Evolutionary conservation across 2,888 invertebrate genomes (phyloP).

Genomic region (Sturmia bella): DNA sequence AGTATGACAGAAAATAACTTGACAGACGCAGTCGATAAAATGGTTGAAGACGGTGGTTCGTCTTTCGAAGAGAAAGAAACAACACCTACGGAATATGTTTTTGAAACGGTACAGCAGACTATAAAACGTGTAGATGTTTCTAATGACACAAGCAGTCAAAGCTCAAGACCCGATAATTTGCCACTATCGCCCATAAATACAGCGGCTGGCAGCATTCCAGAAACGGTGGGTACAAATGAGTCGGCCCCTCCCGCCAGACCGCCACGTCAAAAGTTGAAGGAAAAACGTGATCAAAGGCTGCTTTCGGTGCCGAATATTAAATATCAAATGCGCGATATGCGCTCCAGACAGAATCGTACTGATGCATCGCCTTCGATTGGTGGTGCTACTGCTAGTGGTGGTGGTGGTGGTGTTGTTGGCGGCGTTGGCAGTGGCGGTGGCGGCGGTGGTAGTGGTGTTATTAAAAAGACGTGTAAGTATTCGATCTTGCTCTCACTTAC

Average conservation of each 20-base stretch:
- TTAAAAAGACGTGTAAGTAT: constrained; percentile 95
- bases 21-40: constrained; percentile 51
- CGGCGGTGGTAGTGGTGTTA: constrained; percentile 85
- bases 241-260: constrained; percentile 84
- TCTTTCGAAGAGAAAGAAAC: constrained; percentile 36
- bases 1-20: constrained; percentile 63
- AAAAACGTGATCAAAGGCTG: constrained; percentile 86
- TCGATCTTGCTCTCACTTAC: constrained; percentile 61
- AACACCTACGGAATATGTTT: constrained; percentile 14
- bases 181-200: constrained; percentile 82
- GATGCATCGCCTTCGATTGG: constrained; percentile 84
- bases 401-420: constrained; percentile 82
- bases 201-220: constrained; percentile 74
- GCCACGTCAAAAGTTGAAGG: constrained; percentile 83
- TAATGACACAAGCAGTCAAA: constrained; percentile 76
- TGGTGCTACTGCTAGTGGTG: constrained; percentile 45
- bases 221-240: constrained; percentile 59
- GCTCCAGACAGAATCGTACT: constrained; percentile 78
- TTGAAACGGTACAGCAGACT: constrained; percentile 58
- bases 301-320: constrained; percentile 91
- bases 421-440: background rate
- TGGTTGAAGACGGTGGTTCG: background rate
- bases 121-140: constrained; percentile 80
- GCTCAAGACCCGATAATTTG: constrained; percentile 85
- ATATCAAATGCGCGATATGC: constrained; percentile 82